Conservation (phyloP, 2,888 invertebrate genomes). For the Cephus rjabovi region DNA sequence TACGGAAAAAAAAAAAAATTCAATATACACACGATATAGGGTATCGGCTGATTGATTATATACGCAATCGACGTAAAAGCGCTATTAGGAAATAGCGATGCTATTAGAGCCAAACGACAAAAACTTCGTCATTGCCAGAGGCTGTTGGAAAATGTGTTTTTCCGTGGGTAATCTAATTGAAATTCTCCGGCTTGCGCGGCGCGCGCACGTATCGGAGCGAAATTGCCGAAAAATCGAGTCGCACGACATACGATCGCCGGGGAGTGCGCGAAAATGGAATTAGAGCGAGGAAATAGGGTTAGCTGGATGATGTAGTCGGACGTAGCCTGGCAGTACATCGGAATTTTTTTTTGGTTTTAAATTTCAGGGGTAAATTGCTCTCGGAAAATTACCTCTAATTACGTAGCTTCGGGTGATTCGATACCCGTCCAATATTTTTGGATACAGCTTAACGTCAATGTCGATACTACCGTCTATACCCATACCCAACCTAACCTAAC, state of each 20-base stretch:
- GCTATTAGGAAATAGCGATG: slow-evolving; percentile 42
- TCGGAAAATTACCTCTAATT: slow-evolving; percentile 59
- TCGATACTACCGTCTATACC: not conserved
- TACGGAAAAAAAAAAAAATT: not conserved
- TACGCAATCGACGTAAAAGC: slow-evolving; percentile 33
- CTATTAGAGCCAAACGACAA: slow-evolving; percentile 58
- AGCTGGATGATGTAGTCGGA: slow-evolving; percentile 53
- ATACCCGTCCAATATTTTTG: slow-evolving; percentile 7
- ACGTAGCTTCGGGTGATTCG: slow-evolving; percentile 26
- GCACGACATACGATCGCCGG: slow-evolving; percentile 56
- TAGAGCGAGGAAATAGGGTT: slow-evolving; percentile 57
- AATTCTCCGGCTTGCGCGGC: slow-evolving; percentile 30
- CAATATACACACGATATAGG: not conserved
- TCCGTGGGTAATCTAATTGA: slow-evolving; percentile 54
- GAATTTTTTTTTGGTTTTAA: slow-evolving; percentile 48
- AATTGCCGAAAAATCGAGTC: slow-evolving; percentile 64
- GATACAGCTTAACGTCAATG: not conserved
- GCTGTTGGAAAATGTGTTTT: slow-evolving; percentile 18
- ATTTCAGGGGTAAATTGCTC: slow-evolving; percentile 53
- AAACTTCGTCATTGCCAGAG: slow-evolving; percentile 51
- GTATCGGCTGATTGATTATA: not conserved
- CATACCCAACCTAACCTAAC: not conserved
- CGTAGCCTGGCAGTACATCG: slow-evolving; percentile 21
- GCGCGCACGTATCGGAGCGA: slow-evolving; percentile 17
- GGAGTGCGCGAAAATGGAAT: slow-evolving; percentile 60